A percentile compares a stretch with the other conserved stretches of the same genome.
Conservation (phyloP, 2,113 vertebrate genomes). For the Rhinichthys klamathensis region DNA sequence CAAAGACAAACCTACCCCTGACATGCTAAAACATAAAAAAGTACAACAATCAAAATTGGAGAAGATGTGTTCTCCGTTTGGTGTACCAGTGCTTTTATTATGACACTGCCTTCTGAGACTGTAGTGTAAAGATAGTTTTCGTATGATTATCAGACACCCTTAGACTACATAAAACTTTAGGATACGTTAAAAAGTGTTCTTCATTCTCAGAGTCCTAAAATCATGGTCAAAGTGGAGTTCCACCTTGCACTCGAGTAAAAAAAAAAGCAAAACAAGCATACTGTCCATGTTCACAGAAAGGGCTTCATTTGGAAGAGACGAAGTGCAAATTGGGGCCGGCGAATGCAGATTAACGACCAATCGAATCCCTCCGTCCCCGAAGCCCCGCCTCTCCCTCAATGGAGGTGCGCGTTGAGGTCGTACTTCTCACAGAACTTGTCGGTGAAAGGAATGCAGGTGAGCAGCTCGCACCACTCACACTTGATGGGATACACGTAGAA, state of each 20-base stretch:
- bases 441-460: constrained; percentile 98
- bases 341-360: constrained; percentile 33
- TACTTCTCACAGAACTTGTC: constrained; percentile 99
- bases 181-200: constrained; percentile 54
- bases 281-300: constrained; percentile 64
- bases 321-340: constrained; percentile 28
- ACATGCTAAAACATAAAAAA: constrained; percentile 66
- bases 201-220: constrained; percentile 55
- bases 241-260: constrained; percentile 64
- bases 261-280: constrained; percentile 65
- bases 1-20: constrained; percentile 60
- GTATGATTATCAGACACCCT: constrained; percentile 51
- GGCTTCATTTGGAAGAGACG: constrained; percentile 34
- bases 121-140: constrained; percentile 52
- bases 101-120: constrained; percentile 53
- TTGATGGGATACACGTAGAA: constrained; percentile 96
- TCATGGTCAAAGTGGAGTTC: constrained; percentile 58
- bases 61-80: constrained; percentile 55
- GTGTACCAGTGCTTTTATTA: constrained; percentile 66
- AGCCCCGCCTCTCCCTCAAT: constrained; percentile 75
- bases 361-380: constrained; percentile 53
- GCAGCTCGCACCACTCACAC: constrained; percentile 95
- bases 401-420: constrained; percentile 95
- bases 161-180: constrained; percentile 58
- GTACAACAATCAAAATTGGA: constrained; percentile 45